Percentiles rank a stretch among this genome's conserved stretches.
Evolutionary conservation across 1,140 invertebrate genomes (phyloP).

Genomic region (Paralvinella palmiformis): DNA sequence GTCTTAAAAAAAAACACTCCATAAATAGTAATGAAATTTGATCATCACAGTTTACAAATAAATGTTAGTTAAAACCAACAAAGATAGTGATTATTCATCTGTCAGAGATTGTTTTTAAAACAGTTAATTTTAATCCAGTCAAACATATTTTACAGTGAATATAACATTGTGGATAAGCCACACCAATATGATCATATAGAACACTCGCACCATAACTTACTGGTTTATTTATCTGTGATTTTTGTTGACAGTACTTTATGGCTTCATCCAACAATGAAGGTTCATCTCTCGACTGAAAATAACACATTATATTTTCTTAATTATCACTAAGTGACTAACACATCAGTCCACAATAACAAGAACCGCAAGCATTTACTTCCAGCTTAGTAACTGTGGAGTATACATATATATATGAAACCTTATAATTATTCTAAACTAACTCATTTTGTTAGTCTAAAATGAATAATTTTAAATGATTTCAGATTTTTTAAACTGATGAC

Average conservation of each 20-base stretch:
- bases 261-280: conserved; percentile 35
- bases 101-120: neutral
- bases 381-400: neutral
- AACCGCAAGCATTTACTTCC: neutral
- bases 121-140: neutral
- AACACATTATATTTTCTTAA: conserved; percentile 5
- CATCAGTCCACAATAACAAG: neutral
- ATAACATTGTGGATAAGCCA: neutral
- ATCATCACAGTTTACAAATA: no score
- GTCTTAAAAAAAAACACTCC: no score
- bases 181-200: neutral
- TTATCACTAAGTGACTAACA: neutral
- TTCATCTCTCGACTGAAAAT: conserved; percentile 12
- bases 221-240: no score
- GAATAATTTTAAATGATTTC: neutral
- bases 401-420: neutral
- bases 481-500: neutral
- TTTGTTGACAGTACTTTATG: conserved; percentile 30
- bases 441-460: neutral
- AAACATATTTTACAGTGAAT: neutral
- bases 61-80: neutral
- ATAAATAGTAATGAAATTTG: no score
- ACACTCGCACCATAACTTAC: no score
- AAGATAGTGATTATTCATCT: neutral
- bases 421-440: neutral